Conservation (phyloP, 2,113 vertebrate genomes). For the Silurus meridionalis region DNA sequence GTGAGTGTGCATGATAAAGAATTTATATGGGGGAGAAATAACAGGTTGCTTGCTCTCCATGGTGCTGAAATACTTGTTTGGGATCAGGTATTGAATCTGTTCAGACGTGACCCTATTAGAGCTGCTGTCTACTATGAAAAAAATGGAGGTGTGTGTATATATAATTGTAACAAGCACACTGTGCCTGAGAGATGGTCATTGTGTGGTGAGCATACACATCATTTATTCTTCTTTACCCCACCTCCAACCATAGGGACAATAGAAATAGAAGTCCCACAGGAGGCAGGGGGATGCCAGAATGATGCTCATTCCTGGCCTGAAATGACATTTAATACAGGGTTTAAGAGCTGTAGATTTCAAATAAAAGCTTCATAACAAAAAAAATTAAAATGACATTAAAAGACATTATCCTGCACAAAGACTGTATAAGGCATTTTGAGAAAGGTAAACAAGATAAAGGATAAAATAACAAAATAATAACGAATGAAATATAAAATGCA, state of each 20-base stretch:
- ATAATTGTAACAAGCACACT: neutral
- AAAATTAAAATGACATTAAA: constrained; percentile 1
- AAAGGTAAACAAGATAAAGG: neutral
- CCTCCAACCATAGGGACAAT: constrained; percentile 33
- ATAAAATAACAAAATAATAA: neutral
- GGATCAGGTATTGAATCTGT: neutral
- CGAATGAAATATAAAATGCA: neutral
- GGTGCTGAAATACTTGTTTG: constrained; percentile 48
- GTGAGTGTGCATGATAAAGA: constrained; percentile 53
- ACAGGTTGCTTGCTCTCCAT: constrained; percentile 26
- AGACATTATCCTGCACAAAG: neutral
- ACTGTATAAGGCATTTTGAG: neutral
- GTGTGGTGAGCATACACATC: constrained; percentile 3
- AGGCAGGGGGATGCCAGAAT: constrained; percentile 30
- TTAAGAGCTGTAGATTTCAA: neutral
- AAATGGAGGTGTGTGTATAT: neutral
- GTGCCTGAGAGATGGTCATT: constrained; percentile 8
- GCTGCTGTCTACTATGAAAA: constrained; percentile 36
- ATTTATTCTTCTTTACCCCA: constrained; percentile 31
- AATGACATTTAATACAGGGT: constrained; percentile 31
- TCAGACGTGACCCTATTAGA: constrained; percentile 36
- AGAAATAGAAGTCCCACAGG: constrained; percentile 9
- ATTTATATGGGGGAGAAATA: neutral
- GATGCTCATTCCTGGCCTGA: constrained; percentile 29
- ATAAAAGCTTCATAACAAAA: neutral